Base-by-base conservation (phyloP, 2,888 invertebrate species). In the Philonicus albiceps region DNA sequence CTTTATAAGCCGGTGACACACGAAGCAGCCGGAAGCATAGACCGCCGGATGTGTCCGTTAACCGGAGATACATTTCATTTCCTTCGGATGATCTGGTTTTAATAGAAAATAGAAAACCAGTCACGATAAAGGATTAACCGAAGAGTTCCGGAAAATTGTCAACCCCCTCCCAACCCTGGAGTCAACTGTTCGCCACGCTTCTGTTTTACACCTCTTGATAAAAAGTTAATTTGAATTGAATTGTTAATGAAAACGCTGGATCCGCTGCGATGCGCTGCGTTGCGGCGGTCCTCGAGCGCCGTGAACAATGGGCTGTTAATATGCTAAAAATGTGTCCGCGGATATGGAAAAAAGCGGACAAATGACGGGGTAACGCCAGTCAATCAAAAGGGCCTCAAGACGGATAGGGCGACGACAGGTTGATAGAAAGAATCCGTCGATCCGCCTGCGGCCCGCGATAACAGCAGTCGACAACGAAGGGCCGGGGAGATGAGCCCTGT, bases 41-140 rank as follows among this genome's bases (percentile, higher is more conserved):
- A 53, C 49, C 16, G 30, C 55, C 81, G 81, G 81, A 83, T 22
- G 30, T 43, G 84, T 84, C 84, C 73, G 34, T 19, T 16, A 7
- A 84, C 84, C 84, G 84, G 84, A 73, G 84, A 84, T 84, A 43
- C 73, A 27, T 73, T 84, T 84, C 84, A 84, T 84, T 84, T 84
- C 84, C 84, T 37, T 30, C 22, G 31, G 8, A 7, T 16, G 40
- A 84, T 37, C 34, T 34, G 34, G 19, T 64, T 11, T 13, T 37
- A 5, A 2, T 22, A 37, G 11, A 74, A 37, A 30, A n/a, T 22
- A 37, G 13, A 74, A 37, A 22, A 30, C 55, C 22, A 11, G 6
- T 27, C 64, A 11, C 55, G 19, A 64, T 13, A 83, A 83, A 49
- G 64, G 11, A 64, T 83, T 64, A 83, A 19, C 31, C 16, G 55